phyloP scores from a whole-genome alignment of 2,888 invertebrate species.

The Pandemis heparana region DNA sequence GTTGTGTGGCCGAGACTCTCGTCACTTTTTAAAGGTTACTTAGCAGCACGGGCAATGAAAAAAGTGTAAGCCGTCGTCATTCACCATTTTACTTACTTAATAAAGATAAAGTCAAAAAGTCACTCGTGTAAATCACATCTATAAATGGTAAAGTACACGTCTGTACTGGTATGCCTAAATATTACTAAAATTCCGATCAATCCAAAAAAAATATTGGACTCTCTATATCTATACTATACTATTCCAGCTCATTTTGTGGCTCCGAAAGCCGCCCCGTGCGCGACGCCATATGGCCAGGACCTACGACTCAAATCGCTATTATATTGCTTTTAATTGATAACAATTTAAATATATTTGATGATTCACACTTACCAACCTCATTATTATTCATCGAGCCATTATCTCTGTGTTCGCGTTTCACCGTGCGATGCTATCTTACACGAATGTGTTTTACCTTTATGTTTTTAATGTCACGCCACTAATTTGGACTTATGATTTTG shows the following conservation, averaged over 20 bases:
- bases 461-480: slow-evolving; percentile 75
- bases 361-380: slow-evolving; percentile 84
- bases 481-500: slow-evolving; percentile 52
- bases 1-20: too few relatives aligned
- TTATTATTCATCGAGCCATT: slow-evolving; percentile 85
- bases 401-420: slow-evolving; percentile 80
- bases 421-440: slow-evolving; percentile 76
- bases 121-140: too few relatives aligned
- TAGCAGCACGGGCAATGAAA: too few relatives aligned
- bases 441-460: slow-evolving; percentile 81
- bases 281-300: slow-evolving; percentile 77
- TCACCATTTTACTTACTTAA: too few relatives aligned
- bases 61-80: too few relatives aligned
- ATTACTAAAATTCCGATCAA: too few relatives aligned
- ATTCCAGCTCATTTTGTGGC: slow-evolving; percentile 54
- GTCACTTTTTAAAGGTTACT: too few relatives aligned
- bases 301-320: slow-evolving; percentile 83
- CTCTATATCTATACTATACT: not conserved
- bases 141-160: too few relatives aligned
- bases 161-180: too few relatives aligned
- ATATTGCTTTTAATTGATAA: slow-evolving; percentile 86
- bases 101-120: too few relatives aligned
- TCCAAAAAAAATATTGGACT: too few relatives aligned
- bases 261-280: slow-evolving; percentile 65
- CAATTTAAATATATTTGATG: slow-evolving; percentile 86